Evolutionary conservation across 2,113 vertebrate genomes (phyloP).

Genomic region (Polypterus senegalus): DNA sequence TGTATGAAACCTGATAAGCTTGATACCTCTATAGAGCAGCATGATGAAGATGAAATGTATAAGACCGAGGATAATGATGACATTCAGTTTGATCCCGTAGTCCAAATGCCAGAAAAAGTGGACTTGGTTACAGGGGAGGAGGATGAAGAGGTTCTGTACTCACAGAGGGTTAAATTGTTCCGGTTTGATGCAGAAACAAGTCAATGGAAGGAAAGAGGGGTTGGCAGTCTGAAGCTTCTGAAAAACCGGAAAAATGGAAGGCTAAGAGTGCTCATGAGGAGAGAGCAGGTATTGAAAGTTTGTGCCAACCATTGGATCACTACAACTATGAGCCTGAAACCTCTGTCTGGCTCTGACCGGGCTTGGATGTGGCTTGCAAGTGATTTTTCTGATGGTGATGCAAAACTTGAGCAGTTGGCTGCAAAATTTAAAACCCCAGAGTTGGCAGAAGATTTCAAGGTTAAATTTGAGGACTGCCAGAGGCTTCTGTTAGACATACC

Average conservation of each 20-base stretch:
- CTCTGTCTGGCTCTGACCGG: conserved; percentile 80
- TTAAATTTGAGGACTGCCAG: conserved; percentile 91
- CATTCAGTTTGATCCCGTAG: conserved; percentile 92
- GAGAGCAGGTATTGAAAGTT: conserved; percentile 93
- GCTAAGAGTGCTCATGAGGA: conserved; percentile 83
- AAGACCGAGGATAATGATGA: conserved; percentile 88
- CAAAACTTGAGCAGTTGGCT: conserved; percentile 75
- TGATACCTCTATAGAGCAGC: conserved; percentile 45
- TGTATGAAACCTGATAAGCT: conserved; percentile 36
- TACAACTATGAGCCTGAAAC: conserved; percentile 92
- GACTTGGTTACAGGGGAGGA: conserved; percentile 92
- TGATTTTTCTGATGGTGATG: conserved; percentile 89
- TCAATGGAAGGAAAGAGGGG: conserved; percentile 95
- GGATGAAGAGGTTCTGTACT: conserved; percentile 80
- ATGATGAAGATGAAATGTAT: conserved; percentile 78
- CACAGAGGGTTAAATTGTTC: conserved; percentile 84
- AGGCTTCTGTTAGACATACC: conserved; percentile 82
- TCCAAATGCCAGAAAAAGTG: conserved; percentile 90
- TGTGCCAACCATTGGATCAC: conserved; percentile 98
- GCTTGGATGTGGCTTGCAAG: conserved; percentile 93
- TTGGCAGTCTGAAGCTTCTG: conserved; percentile 83
- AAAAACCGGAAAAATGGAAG: conserved; percentile 81
- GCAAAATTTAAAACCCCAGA: conserved; percentile 90
- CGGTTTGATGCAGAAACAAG: conserved; percentile 74
- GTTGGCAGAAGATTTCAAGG: conserved; percentile 83